Conservation (phyloP, 2,888 invertebrate species). For the Litoditis marina region DNA sequence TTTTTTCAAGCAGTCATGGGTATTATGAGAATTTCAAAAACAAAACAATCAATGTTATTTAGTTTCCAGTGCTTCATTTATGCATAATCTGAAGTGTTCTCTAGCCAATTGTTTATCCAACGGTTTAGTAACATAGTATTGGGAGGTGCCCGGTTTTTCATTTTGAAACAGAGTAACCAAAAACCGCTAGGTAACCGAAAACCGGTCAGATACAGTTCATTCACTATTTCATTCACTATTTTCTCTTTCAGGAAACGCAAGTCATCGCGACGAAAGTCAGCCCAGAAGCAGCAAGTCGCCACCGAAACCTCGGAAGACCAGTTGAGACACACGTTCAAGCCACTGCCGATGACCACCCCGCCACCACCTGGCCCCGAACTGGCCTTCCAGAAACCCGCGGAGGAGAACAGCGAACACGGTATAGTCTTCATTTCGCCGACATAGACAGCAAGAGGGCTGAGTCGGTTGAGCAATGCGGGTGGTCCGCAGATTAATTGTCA, state of each 20-base stretch:
- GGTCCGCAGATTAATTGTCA: too few relatives aligned
- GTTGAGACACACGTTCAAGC: conserved; percentile 50
- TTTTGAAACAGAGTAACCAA: too few relatives aligned
- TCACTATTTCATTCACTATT: background rate
- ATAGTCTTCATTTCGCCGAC: conserved; percentile 1
- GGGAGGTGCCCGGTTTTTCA: too few relatives aligned
- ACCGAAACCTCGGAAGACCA: conserved; percentile 12
- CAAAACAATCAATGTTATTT: too few relatives aligned
- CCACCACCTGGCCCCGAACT: conserved; percentile 40
- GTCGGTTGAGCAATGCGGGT: too few relatives aligned
- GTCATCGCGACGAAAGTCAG: background rate
- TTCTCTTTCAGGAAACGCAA: background rate
- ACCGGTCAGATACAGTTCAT: background rate
- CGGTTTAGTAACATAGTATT: too few relatives aligned
- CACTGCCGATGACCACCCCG: conserved; percentile 40
- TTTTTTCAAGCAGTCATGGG: too few relatives aligned
- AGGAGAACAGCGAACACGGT: conserved; percentile 23
- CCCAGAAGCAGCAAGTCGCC: background rate
- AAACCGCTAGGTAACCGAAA: conserved; percentile 6
- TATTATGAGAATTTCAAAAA: too few relatives aligned
- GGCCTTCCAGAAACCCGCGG: conserved; percentile 41
- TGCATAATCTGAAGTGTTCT: too few relatives aligned
- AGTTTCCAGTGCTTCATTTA: too few relatives aligned
- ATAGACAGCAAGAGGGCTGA: too few relatives aligned
- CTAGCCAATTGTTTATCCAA: too few relatives aligned